A percentile compares a stretch with the other conserved stretches of the same genome.
phyloP scores from a whole-genome alignment of 2,888 invertebrate species.

The Orchestes rusci region DNA sequence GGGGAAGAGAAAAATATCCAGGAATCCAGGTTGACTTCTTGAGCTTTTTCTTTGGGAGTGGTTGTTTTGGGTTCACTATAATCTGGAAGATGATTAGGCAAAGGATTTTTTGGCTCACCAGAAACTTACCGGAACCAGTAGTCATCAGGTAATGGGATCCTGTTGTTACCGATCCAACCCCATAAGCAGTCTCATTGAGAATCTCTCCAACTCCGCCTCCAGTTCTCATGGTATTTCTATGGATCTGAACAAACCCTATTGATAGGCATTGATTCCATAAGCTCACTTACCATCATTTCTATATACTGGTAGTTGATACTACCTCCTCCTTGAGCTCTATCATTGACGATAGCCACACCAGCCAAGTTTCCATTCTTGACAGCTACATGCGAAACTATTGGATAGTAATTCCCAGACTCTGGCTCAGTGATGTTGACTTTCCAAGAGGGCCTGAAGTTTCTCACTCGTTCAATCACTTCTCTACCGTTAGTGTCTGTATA shows the following conservation, averaged over 20 bases:
- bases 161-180: constrained; percentile 58
- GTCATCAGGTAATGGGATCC: constrained; percentile 44
- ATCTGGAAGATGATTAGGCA: too few species aligned
- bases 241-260: too few species aligned
- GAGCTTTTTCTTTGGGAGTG: constrained; percentile 14
- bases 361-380: constrained; percentile 48
- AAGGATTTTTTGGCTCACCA: too few species aligned
- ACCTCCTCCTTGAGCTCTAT: constrained; percentile 56
- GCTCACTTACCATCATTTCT: constrained; percentile 55
- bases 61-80: constrained; percentile 4
- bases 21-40: constrained; percentile 12
- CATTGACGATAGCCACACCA: constrained; percentile 49
- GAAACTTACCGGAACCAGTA: constrained; percentile 10
- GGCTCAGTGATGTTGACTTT: constrained; percentile 50
- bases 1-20: constrained; percentile 16
- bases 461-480: constrained; percentile 65
- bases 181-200: constrained; percentile 69
- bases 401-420: constrained; percentile 62
- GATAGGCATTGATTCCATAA: too few species aligned
- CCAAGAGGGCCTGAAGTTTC: constrained; percentile 67
- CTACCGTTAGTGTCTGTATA: constrained; percentile 92
- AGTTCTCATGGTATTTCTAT: constrained; percentile 59
- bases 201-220: constrained; percentile 93
- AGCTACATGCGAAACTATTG: constrained; percentile 57
- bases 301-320: constrained; percentile 53